These are phyloP conservation scores for Acronicta leporina DNA, from an alignment of 2,888 invertebrate genomes.

Conservation along the genomic window DNA sequence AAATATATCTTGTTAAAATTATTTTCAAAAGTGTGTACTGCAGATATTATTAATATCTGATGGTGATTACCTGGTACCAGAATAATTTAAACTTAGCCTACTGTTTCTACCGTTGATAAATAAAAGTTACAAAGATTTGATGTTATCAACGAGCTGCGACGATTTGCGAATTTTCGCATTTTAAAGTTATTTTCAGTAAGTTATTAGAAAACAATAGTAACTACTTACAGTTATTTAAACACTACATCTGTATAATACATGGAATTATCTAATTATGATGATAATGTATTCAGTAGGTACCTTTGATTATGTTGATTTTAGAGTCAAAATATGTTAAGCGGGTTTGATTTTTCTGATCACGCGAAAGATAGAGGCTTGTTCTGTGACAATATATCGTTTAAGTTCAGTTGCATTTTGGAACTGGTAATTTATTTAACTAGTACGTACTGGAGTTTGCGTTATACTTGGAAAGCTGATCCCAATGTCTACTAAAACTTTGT, in stretches of 20 bases:
- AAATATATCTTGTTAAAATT: no score
- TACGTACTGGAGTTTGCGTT: no score
- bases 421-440: no score
- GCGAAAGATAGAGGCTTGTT: no score
- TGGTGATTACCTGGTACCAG: background rate
- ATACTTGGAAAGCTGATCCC: no score
- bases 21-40: no score
- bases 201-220: constrained; percentile 27
- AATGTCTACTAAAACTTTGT: no score
- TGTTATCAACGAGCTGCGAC: constrained; percentile 47
- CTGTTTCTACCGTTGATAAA: constrained; percentile 2
- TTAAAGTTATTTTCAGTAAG: constrained; percentile 48
- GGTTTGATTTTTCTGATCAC: no score
- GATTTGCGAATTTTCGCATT: constrained; percentile 62
- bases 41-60: no score
- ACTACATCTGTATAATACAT: constrained; percentile 22
- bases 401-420: no score
- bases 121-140: constrained; percentile 19
- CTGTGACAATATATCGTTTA: no score
- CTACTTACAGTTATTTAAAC: constrained; percentile 9
- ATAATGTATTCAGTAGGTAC: constrained; percentile 44
- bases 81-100: constrained; percentile 8
- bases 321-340: no score
- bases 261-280: constrained; percentile 36
- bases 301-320: constrained; percentile 21